These are phyloP conservation scores for Sterrhoptilus dennistouni DNA, from an alignment of 2,113 vertebrate species.

Conservation along the genomic window DNA sequence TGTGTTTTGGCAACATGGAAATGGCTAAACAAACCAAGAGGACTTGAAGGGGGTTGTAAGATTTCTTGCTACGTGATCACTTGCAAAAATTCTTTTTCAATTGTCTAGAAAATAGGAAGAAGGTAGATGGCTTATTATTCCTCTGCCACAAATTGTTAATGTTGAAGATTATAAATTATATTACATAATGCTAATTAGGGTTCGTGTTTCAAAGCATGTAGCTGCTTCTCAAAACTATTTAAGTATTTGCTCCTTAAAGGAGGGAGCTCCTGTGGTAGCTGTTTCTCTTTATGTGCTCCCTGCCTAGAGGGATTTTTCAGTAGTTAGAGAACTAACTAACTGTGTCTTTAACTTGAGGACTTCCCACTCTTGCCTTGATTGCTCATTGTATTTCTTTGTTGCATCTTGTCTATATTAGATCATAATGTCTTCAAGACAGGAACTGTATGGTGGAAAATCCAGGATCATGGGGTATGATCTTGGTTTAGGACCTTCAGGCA, in stretches of 20 bases:
- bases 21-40: not conserved
- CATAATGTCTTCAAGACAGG: not conserved
- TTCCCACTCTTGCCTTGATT: not conserved
- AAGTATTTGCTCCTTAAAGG: not conserved
- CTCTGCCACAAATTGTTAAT: not conserved
- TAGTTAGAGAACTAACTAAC: conserved; percentile 20
- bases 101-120: not conserved
- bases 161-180: not conserved
- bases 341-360: not conserved
- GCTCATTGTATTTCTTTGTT: not conserved
- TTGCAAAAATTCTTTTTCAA: not conserved
- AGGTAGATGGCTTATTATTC: not conserved
- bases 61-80: not conserved
- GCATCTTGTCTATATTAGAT: conserved; percentile 4
- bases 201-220: not conserved
- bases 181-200: not conserved
- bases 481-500: not conserved
- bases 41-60: not conserved
- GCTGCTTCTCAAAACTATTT: not conserved
- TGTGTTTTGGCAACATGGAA: not conserved
- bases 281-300: conserved; percentile 14
- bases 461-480: not conserved
- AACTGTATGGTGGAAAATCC: not conserved
- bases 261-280: not conserved
- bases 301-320: conserved; percentile 2